Percentiles rank a stretch among this genome's conserved stretches.
Evolutionary conservation across 23 tunicate species (phyloP).

Genomic region (Halocynthia roretzi): DNA sequence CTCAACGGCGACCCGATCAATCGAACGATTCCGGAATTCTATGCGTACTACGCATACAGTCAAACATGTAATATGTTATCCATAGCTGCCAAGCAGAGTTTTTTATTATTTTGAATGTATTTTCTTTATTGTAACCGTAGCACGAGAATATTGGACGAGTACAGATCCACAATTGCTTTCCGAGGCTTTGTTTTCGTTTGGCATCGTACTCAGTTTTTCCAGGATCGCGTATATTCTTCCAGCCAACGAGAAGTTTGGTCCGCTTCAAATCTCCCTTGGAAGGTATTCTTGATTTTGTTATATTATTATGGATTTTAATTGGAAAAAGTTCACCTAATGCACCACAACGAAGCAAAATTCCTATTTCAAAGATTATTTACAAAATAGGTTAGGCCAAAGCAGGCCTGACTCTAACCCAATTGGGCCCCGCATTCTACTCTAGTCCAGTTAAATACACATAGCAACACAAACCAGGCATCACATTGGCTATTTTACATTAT

Average conservation of each 20-base stretch:
- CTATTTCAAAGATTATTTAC: too few species aligned
- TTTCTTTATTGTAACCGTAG: slow-evolving; percentile 12
- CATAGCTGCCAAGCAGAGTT: neutral
- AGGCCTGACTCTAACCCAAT: too few species aligned
- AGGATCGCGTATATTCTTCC: slow-evolving; percentile 84
- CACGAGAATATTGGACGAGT: slow-evolving; percentile 42
- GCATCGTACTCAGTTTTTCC: slow-evolving; percentile 82
- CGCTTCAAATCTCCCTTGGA: slow-evolving; percentile 85
- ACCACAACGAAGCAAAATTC: too few species aligned
- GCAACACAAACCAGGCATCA: too few species aligned
- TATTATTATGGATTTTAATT: too few species aligned
- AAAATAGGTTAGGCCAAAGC: too few species aligned
- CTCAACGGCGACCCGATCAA: neutral
- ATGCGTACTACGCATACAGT: slow-evolving; percentile 45
- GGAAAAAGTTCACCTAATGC: too few species aligned
- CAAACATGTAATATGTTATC: slow-evolving; percentile 14
- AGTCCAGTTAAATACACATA: too few species aligned
- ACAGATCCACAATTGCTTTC: slow-evolving; percentile 81
- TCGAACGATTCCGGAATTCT: slow-evolving; percentile 34
- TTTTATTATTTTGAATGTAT: neutral
- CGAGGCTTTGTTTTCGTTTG: slow-evolving; percentile 86
- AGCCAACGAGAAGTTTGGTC: slow-evolving; percentile 94
- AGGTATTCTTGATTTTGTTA: slow-evolving; percentile 23
- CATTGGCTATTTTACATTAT: too few species aligned
- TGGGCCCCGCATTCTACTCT: too few species aligned